Base-by-base conservation (phyloP, 2,113 vertebrate species). In the Xenotilapia caudafasciata region DNA sequence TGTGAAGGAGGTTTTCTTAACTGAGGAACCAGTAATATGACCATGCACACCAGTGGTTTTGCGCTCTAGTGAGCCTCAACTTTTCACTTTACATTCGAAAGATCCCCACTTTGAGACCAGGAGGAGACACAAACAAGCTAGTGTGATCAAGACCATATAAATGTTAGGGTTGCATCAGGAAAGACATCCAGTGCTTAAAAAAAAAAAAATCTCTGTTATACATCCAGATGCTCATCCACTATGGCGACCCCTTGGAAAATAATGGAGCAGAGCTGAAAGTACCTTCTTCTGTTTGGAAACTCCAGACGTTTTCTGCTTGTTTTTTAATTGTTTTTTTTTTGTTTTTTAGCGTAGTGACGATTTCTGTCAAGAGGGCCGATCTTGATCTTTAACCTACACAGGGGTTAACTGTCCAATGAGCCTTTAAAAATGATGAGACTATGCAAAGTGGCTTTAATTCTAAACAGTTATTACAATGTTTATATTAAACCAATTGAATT, bases 381-480 rank as follows among this genome's bases (percentile, higher is more conserved):
- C 9, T 47, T 28, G 40, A 47, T 28, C 70, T 47, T 47, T 17
- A 75, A 28, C 6, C 23, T 47, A 47, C 42, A 19, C 15, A 12
- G 70, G 42, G 14, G 8, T 73, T 73, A 26, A 45, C 68, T 26
- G 21, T 45, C 65, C 21, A 75, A 0, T 28, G 42, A 75, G 21
- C 23, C 68, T 75, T 45, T 75, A 19, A 47, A 75, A 28, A 47
- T 11, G 2, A 10, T 17, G 68, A 73, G 40, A 47, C 40, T 11
- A 47, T 19, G 47, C 40, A 47, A 75, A 47, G 15, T 75, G 23
- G 2, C 23, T 75, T 75, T 45, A 45, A 26, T 45, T 26, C 38
- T 17, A 45, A 73, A 73, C 68, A 42, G 21, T 73, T 73, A 73
- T 45, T 73, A 15, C 13, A 45, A 28, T 75, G 15, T 75, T 73